Evolutionary conservation across 1,140 invertebrate species (phyloP).

Genomic region (Platyscapa corneri): DNA sequence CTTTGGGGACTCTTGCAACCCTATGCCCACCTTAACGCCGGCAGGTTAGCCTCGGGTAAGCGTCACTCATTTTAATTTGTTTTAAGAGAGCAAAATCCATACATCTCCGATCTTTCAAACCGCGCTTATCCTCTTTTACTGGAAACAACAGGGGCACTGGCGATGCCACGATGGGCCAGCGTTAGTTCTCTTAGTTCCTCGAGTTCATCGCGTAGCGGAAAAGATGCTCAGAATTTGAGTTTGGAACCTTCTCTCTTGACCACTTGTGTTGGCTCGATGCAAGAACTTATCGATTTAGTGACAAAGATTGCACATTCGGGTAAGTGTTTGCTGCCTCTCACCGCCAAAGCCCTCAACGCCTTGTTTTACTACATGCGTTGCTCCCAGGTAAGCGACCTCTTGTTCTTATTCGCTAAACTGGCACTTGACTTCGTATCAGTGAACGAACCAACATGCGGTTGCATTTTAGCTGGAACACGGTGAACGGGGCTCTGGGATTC

Average conservation of each 20-base stretch:
- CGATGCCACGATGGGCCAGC: slow-evolving; percentile 90
- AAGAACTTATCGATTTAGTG: slow-evolving; percentile 85
- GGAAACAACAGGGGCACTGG: slow-evolving; percentile 79
- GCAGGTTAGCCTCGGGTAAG: slow-evolving; percentile 87
- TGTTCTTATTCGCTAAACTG: background rate
- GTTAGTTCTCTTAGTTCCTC: slow-evolving; percentile 83
- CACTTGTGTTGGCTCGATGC: slow-evolving; percentile 89
- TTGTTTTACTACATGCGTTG: slow-evolving; percentile 94
- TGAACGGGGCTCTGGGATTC: slow-evolving; percentile 76
- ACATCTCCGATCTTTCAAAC: no score
- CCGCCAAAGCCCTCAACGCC: slow-evolving; percentile 82
- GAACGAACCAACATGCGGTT: background rate
- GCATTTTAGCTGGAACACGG: slow-evolving; percentile 78
- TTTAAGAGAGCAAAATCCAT: no score
- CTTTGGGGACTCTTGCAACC: slow-evolving; percentile 92
- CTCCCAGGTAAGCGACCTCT: slow-evolving; percentile 79
- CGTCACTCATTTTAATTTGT: background rate
- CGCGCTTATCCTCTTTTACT: background rate
- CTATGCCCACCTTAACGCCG: slow-evolving; percentile 91
- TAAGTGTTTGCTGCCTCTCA: slow-evolving; percentile 74
- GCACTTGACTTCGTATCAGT: background rate
- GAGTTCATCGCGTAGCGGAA: slow-evolving; percentile 66
- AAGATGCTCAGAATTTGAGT: slow-evolving; percentile 66
- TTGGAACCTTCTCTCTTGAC: slow-evolving; percentile 86
- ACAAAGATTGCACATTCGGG: slow-evolving; percentile 71